These are phyloP conservation scores for Cremastinae sp. DNA, from an alignment of 2,888 invertebrate genomes.

Conservation along the genomic window DNA sequence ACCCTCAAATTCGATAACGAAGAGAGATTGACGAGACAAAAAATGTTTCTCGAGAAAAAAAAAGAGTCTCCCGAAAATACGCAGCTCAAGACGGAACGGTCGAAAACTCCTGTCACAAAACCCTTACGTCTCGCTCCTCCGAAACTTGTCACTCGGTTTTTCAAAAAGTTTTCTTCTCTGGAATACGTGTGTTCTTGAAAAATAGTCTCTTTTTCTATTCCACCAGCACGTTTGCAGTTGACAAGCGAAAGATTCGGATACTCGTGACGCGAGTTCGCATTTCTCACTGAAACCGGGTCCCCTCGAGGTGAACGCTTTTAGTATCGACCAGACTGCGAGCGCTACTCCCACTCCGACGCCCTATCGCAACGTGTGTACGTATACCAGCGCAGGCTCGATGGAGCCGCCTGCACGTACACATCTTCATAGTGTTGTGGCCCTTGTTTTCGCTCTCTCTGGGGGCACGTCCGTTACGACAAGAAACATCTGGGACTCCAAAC, in stretches of 20 bases:
- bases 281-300: conserved; percentile 43
- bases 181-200: background rate
- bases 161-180: too few relatives aligned
- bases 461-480: conserved; percentile 10
- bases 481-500: too few relatives aligned
- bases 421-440: background rate
- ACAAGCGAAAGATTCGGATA: background rate
- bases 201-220: background rate
- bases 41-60: too few relatives aligned
- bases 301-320: conserved; percentile 55
- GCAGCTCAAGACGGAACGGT: too few relatives aligned
- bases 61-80: too few relatives aligned
- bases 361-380: conserved; percentile 10
- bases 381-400: conserved; percentile 1
- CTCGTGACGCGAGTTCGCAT: conserved; percentile 36
- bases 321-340: conserved; percentile 55
- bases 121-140: too few relatives aligned
- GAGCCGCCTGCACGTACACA: background rate
- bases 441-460: conserved; percentile 1
- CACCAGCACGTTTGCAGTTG: background rate
- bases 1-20: background rate
- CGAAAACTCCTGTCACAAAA: too few relatives aligned
- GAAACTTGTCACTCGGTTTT: too few relatives aligned
- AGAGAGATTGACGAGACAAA: too few relatives aligned
- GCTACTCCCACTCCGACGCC: conserved; percentile 22